Evolutionary conservation across 2,888 invertebrate genomes (phyloP).

Genomic region (Siphonodentalium dalli): DNA sequence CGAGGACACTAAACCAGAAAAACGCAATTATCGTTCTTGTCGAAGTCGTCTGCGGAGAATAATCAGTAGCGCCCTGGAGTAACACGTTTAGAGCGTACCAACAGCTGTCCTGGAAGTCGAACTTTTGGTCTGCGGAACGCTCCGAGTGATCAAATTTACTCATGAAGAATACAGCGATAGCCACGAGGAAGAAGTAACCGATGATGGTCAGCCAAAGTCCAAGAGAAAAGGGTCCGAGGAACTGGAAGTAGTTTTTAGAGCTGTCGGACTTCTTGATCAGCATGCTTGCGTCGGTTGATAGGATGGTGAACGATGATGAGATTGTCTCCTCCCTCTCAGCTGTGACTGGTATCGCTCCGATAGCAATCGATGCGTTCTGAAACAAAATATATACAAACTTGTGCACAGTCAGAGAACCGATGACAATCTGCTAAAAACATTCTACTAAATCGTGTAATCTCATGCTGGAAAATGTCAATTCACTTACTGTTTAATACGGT

Average conservation of each 20-base stretch:
- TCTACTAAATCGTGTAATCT: no score
- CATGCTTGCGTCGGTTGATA: conserved; percentile 47
- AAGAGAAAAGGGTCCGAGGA: conserved; percentile 37
- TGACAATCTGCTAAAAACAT: neutral
- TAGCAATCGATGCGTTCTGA: conserved; percentile 51
- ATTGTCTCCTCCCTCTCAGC: conserved; percentile 45
- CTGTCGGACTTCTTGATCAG: conserved; percentile 40
- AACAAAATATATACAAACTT: neutral
- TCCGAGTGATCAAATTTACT: conserved; percentile 49
- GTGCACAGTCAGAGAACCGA: neutral
- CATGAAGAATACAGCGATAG: conserved; percentile 48
- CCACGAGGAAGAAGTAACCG: conserved; percentile 44
- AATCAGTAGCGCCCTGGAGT: conserved; percentile 50
- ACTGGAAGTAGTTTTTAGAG: conserved; percentile 44
- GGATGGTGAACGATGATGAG: conserved; percentile 51
- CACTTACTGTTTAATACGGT: no score
- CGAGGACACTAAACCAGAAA: conserved; percentile 55
- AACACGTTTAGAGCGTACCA: conserved; percentile 56
- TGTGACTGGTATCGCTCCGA: conserved; percentile 51
- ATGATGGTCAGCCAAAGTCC: conserved; percentile 49
- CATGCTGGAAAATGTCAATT: no score
- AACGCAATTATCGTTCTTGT: conserved; percentile 55
- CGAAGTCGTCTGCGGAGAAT: conserved; percentile 52
- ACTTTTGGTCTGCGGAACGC: conserved; percentile 37
- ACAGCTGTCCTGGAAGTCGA: conserved; percentile 53